Base-by-base conservation (phyloP, 2,888 invertebrate species). In the Panopea generosa region DNA sequence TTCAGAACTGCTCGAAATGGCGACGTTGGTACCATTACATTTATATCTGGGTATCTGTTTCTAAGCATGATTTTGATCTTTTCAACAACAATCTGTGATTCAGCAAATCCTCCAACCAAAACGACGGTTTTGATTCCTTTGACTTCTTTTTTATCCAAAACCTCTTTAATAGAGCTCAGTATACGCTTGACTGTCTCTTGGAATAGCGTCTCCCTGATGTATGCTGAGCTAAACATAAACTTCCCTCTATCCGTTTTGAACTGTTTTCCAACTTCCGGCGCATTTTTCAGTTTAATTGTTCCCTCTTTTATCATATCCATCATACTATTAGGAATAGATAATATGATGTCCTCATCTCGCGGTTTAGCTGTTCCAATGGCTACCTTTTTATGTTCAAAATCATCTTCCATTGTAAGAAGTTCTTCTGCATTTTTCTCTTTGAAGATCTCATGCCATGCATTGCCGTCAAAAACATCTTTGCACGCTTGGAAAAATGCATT, bases 301-400 rank as follows among this genome's bases (percentile, higher is more conserved):
- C 52, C 24, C 3, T n/a, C 18, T 20, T 26, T n/a, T 14, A 76
- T 2, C 16, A 43, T 40, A 26, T 67, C 53, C 27, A 40, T 47
- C 6, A 71, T 29, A 1, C 27, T 14, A 20, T 66, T 56, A 14
- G 70, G 70, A 20, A 72, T 40, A 9, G 38, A 26, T 16, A 77
- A 27, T 7, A 45, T 27, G 18, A 73, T 66, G 11, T 52, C 18
- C 45, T 65, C 65, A 9, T 61, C 65, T 7, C 43, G 18, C 27
- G 27, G 40, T 26, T 55, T 55, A 18, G 65, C 55, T 6, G 56
- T 45, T 20, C 69, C 63, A 4, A 78, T 66, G 14, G 55, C 29
- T 2, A 73, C 69, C 18, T 78, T 74, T 4, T 45, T 66, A 14
- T 52, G 50, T 63, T 78, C 78, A 59, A 78, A 78, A 22, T 78